Conservation (phyloP, 2,113 vertebrate genomes). For the Muntiacus reevesi region DNA sequence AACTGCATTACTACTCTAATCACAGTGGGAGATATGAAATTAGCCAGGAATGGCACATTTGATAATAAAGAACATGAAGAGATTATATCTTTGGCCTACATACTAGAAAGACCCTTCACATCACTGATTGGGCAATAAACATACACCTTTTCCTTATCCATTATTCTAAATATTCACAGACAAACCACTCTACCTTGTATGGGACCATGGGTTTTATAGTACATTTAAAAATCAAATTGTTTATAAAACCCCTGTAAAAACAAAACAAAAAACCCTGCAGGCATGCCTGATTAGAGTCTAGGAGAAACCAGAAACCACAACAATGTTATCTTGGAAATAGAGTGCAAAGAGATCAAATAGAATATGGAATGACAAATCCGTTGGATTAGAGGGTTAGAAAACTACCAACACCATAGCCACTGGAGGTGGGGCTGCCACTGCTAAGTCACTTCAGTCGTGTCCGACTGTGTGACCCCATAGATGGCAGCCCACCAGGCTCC, state of each 20-base stretch:
- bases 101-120: neutral
- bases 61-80: neutral
- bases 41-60: neutral
- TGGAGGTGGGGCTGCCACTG: neutral
- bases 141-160: neutral
- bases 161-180: neutral
- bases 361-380: neutral
- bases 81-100: neutral
- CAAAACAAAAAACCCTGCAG: neutral
- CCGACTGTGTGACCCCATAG: too few relatives aligned
- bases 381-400: neutral
- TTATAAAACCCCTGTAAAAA: neutral
- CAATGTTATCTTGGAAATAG: neutral
- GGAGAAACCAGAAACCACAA: neutral
- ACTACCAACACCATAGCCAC: neutral
- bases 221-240: neutral
- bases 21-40: neutral
- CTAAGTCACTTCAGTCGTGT: too few relatives aligned
- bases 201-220: neutral
- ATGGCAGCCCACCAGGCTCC: too few relatives aligned
- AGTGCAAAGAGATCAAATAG: neutral
- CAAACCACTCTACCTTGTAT: neutral
- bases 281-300: neutral
- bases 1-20: neutral
- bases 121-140: neutral